Conservation (phyloP, 2,888 invertebrate genomes). For the Drosophila ustulata region DNA sequence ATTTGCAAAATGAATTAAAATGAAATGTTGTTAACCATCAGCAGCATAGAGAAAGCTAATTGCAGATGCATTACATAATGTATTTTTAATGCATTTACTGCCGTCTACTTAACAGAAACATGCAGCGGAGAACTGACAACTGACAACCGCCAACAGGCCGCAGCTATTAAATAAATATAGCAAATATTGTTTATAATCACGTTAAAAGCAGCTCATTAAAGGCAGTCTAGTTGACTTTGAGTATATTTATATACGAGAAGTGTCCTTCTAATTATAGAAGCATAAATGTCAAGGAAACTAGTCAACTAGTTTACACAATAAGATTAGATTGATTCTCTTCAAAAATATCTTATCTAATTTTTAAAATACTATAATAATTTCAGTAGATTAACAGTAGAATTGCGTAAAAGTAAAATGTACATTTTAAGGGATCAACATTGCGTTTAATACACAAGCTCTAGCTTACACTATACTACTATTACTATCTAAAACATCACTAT, state of each 20-base stretch:
- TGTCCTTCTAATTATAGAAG: background rate
- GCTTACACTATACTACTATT: too few relatives aligned
- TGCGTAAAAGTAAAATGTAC: too few relatives aligned
- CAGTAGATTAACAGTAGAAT: too few relatives aligned
- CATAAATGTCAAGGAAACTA: background rate
- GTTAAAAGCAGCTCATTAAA: background rate
- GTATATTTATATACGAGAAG: background rate
- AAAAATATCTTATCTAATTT: too few relatives aligned
- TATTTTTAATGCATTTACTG: constrained; percentile 16
- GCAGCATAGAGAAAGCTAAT: constrained; percentile 21
- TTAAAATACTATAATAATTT: too few relatives aligned
- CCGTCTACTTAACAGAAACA: constrained; percentile 1
- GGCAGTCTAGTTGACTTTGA: background rate
- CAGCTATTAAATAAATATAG: background rate
- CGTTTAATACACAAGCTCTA: too few relatives aligned
- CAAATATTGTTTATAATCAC: background rate
- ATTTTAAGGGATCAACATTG: too few relatives aligned
- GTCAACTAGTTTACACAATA: background rate
- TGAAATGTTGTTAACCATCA: constrained; percentile 1
- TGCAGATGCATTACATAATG: constrained; percentile 18
- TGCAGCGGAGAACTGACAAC: constrained; percentile 1
- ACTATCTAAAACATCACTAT: too few relatives aligned
- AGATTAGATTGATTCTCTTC: too few relatives aligned
- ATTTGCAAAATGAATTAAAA: constrained; percentile 26
- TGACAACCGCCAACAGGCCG: constrained; percentile 8